phyloP scores from a whole-genome alignment of 2,113 vertebrate genomes.

The Astatoreochromis straeleni region DNA sequence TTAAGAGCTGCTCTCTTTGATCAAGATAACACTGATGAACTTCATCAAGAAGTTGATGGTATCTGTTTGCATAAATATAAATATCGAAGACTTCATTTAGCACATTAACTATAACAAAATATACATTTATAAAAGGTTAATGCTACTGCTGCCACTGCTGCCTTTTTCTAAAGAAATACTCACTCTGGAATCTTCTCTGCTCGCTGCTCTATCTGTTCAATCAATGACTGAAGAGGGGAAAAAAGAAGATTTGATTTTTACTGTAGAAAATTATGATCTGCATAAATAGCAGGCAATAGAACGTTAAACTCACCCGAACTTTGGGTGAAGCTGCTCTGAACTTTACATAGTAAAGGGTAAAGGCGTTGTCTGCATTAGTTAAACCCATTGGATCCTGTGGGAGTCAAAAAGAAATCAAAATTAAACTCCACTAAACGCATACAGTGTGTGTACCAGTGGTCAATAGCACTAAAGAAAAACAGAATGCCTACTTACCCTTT shows the following conservation, averaged over 20 bases:
- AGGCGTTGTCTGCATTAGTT: constrained; percentile 90
- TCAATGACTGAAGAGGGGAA: constrained; percentile 76
- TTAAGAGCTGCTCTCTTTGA: constrained; percentile 87
- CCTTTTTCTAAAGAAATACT: constrained; percentile 57
- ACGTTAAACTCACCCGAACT: constrained; percentile 83
- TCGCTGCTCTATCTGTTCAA: constrained; percentile 94
- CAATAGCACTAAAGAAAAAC: neutral
- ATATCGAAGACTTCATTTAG: neutral
- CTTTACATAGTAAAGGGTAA: constrained; percentile 95
- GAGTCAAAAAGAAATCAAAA: neutral
- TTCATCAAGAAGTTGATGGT: constrained; percentile 87
- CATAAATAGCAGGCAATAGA: neutral
- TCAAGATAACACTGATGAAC: constrained; percentile 95
- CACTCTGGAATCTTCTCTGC: constrained; percentile 91
- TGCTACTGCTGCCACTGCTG: neutral
- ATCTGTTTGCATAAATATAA: constrained; percentile 69
- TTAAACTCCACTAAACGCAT: neutral
- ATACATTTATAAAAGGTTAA: neutral
- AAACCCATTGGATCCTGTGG: constrained; percentile 82
- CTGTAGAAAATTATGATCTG: neutral
- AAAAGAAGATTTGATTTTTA: neutral
- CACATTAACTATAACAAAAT: neutral
- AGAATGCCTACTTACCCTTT: constrained; percentile 78
- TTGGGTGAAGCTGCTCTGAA: constrained; percentile 95
- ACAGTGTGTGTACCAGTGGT: neutral